Evolutionary conservation across 2,113 vertebrate species (phyloP).

Genomic region (Albula glossodonta): DNA sequence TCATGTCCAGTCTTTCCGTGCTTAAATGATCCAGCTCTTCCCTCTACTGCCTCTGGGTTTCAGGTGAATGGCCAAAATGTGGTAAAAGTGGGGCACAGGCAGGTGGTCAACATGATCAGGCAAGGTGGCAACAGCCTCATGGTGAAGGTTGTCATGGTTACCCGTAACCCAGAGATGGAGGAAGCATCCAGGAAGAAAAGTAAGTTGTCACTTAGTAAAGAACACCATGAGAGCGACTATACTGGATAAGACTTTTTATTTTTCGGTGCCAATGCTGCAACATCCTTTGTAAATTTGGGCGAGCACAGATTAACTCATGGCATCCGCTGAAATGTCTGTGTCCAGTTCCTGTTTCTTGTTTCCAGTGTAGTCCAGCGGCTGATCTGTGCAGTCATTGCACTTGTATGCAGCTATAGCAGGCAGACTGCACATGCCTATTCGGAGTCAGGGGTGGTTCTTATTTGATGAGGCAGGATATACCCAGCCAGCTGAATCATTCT

Average conservation of each 20-base stretch:
- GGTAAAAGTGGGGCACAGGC: slow-evolving; percentile 89
- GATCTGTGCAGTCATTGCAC: not conserved
- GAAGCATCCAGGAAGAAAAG: slow-evolving; percentile 85
- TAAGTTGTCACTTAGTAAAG: slow-evolving; percentile 41
- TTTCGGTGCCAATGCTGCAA: not conserved
- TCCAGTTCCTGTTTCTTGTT: too few species aligned
- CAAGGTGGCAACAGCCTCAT: slow-evolving; percentile 90
- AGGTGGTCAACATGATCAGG: slow-evolving; percentile 93
- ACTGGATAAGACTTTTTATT: not conserved
- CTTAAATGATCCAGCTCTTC: not conserved
- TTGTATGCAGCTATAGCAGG: too few species aligned
- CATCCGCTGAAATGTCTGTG: too few species aligned
- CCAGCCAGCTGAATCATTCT: not conserved
- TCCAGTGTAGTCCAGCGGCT: too few species aligned
- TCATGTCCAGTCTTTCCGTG: not conserved
- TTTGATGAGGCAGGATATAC: not conserved
- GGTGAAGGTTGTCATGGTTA: slow-evolving; percentile 94
- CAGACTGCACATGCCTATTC: too few species aligned
- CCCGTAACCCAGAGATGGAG: slow-evolving; percentile 86
- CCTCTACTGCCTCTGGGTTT: slow-evolving; percentile 13
- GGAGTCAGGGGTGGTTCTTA: not conserved
- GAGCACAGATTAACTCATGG: not conserved
- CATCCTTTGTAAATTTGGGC: not conserved
- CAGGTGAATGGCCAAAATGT: slow-evolving; percentile 90
- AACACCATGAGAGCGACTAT: not conserved